A percentile compares a stretch with the other conserved stretches of the same genome.
Conservation (phyloP, 2,797 vertebrate genomes). For the Lepidocolaptes lacrymiger region DNA sequence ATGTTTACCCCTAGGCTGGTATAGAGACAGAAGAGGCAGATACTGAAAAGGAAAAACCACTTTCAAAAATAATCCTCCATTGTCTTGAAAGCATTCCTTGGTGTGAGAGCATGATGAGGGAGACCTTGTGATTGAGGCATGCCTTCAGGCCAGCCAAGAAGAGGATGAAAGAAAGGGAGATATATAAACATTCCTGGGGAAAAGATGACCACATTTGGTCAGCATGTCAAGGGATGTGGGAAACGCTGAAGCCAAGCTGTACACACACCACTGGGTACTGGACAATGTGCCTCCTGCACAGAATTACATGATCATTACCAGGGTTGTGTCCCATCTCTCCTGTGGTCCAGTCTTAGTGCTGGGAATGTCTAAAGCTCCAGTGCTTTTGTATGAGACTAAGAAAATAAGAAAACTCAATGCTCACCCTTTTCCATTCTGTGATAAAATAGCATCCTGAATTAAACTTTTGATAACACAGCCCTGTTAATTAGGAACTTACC, state of each 20-base stretch:
- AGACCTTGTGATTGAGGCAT: background rate
- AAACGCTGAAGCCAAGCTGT: background rate
- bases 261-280: accelerated
- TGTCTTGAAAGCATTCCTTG: background rate
- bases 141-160: background rate
- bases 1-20: background rate
- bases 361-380: background rate
- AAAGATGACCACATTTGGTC: background rate
- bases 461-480: background rate
- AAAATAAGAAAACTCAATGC: background rate
- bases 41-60: background rate
- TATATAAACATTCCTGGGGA: background rate
- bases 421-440: background rate
- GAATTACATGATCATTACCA: background rate
- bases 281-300: background rate
- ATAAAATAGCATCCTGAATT: background rate
- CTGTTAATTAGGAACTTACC: background rate
- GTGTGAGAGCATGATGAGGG: background rate
- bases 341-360: background rate
- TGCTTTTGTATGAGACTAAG: background rate
- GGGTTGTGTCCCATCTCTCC: background rate
- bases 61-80: background rate
- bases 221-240: background rate
- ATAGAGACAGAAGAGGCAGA: background rate
- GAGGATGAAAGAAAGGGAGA: background rate